Conservation (phyloP, 64 coral and sea anemone species). For the Orbicella faveolata region DNA sequence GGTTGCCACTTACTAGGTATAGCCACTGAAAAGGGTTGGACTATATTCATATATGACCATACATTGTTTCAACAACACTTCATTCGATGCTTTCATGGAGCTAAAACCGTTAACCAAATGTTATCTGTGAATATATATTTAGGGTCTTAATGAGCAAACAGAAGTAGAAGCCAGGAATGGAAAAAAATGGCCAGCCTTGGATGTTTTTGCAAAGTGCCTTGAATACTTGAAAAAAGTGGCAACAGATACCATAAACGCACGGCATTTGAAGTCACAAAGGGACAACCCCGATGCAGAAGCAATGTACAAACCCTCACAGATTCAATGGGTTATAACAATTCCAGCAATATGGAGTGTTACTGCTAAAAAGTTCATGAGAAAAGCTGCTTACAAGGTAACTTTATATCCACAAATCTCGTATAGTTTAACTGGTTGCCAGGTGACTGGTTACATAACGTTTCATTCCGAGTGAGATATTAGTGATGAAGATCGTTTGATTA, state of each 20-base stretch:
- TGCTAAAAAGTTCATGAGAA: constrained; percentile 48
- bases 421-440: neutral
- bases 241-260: constrained; percentile 19
- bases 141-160: constrained; percentile 45
- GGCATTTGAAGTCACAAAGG: constrained; percentile 26
- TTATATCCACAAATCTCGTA: neutral
- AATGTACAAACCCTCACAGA: constrained; percentile 23
- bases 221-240: constrained; percentile 8
- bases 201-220: constrained; percentile 47
- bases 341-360: constrained; percentile 55
- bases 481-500: too few relatives aligned
- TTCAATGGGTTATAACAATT: constrained; percentile 58
- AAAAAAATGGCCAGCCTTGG: constrained; percentile 43
- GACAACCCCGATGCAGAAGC: constrained; percentile 27
- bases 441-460: too few relatives aligned
- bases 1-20: too few relatives aligned
- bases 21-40: too few relatives aligned
- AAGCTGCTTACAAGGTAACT: constrained; percentile 53
- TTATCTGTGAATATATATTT: neutral
- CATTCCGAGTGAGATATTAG: neutral
- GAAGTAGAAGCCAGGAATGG: constrained; percentile 51
- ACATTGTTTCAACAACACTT: too few relatives aligned
- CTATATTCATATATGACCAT: too few relatives aligned
- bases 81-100: too few relatives aligned
- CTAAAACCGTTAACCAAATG: neutral